Evolutionary conservation across 2,113 vertebrate species (phyloP), one percentile per base, ranked within the genome.

Genomic region (Syngnathoides biaculeatus): DNA sequence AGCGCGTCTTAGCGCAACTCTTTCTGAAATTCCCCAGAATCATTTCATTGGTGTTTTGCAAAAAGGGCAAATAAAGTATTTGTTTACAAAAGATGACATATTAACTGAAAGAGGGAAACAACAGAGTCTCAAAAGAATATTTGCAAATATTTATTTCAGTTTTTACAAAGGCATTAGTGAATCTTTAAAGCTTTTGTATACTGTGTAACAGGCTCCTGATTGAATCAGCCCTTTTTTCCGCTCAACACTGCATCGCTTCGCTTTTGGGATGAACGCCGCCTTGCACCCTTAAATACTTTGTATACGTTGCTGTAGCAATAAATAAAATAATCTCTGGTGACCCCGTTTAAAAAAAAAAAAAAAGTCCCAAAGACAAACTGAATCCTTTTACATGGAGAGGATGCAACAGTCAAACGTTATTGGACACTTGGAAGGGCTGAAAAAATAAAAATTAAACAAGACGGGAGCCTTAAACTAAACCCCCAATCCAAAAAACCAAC

Each of bases 151-250:
- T 89, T 87, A 88, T 88, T 90, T 81, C 20, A 85, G 71, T 74
- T 79, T 82, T 81, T 86, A 82, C 77, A 90, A 89, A 82, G 86
- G 82, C 84, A 77, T 87, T 78, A n/a, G 81, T 87, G 84, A 85
- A 83, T 84, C 48, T 80, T 84, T 87, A 87, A 88, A 88, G 88
- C 84, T 83, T 71, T 67, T 80, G 73, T 78, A 63, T 17, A 45
- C 42, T 68, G 71, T 78, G 42, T 73, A 84, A 84, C 50, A 67
- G 22, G 65, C 26, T 59, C 67, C 77, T 81, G 76, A 74, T 68
- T 42, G 68, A 56, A 53, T 81, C 78, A 86, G 80, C 86, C 85
- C 86, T 88, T 80, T 77, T 22, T 52, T 52, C 10, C 14, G 57
- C 7, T 30, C 14, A 61, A 45, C 68, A 14, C 53, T 17, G 48